phyloP scores from a whole-genome alignment of 1,140 invertebrate genomes.

The Heliconius eleuchia region DNA sequence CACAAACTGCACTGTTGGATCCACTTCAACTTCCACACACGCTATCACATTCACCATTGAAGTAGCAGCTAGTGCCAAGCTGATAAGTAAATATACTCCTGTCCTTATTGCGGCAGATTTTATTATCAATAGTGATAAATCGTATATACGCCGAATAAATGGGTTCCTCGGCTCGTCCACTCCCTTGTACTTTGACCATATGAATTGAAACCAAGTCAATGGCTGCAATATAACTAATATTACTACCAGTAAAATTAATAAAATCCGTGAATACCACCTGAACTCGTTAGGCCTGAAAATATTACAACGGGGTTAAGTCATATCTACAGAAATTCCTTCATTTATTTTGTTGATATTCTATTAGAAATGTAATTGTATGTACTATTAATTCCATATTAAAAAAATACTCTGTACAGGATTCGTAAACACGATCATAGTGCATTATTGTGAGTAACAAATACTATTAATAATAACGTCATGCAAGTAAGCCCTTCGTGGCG shows the following conservation, averaged over 20 bases:
- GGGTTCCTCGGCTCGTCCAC: conserved; percentile 69
- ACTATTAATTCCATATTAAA: background rate
- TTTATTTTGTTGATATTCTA: too few species aligned
- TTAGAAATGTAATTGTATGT: background rate
- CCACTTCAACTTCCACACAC: conserved; percentile 57
- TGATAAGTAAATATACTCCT: conserved; percentile 85
- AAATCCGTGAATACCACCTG: conserved; percentile 77
- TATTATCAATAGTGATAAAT: conserved; percentile 81
- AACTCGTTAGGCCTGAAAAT: conserved; percentile 71
- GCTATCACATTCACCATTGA: conserved; percentile 84
- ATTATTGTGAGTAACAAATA: too few species aligned
- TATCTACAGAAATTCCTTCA: too few species aligned
- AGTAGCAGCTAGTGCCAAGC: conserved; percentile 83
- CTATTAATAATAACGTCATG: too few species aligned
- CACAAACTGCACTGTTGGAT: conserved; percentile 47
- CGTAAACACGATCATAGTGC: too few species aligned
- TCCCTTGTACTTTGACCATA: conserved; percentile 83
- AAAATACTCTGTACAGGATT: too few species aligned
- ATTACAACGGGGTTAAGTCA: background rate
- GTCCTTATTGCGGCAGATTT: conserved; percentile 84
- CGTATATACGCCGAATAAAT: conserved; percentile 72
- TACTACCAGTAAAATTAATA: conserved; percentile 73
- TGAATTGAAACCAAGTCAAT: conserved; percentile 84
- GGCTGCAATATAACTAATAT: conserved; percentile 82
- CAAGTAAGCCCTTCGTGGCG: too few species aligned